These are phyloP conservation scores for Parambassis ranga DNA, from an alignment of 2,797 vertebrate genomes.

Conservation along the genomic window DNA sequence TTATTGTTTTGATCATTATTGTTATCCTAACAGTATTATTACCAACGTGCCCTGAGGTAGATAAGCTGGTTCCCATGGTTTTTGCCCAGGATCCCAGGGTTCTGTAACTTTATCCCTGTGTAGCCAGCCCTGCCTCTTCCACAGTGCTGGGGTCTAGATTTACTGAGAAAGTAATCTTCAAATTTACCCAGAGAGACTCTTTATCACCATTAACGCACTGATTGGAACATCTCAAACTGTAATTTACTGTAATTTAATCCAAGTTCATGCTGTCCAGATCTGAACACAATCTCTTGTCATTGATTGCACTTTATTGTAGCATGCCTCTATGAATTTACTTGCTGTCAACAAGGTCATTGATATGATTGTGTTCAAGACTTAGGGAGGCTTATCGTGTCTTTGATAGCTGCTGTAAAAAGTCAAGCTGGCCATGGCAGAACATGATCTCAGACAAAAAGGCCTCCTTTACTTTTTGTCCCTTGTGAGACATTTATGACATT, in stretches of 20 bases:
- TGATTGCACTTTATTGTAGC: conserved; percentile 30
- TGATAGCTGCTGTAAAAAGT: conserved; percentile 45
- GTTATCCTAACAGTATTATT: conserved; percentile 60
- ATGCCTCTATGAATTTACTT: conserved; percentile 4
- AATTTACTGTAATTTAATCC: neutral
- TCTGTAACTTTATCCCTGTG: conserved; percentile 72
- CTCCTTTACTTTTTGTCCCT: neutral
- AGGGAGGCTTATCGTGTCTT: conserved; percentile 39
- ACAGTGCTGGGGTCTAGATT: conserved; percentile 56
- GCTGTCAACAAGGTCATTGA: conserved; percentile 61
- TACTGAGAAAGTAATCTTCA: conserved; percentile 70
- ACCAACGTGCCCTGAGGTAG: conserved; percentile 51
- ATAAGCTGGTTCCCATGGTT: conserved; percentile 70
- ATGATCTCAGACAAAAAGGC: conserved; percentile 4
- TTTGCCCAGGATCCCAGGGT: conserved; percentile 59
- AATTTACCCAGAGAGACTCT: conserved; percentile 1
- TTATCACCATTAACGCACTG: conserved; percentile 5
- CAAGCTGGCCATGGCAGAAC: conserved; percentile 11
- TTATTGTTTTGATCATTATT: conserved; percentile 48
- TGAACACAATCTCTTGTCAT: conserved; percentile 23
- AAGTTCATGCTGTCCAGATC: neutral
- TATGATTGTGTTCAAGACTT: conserved; percentile 41
- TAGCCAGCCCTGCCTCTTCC: conserved; percentile 48
- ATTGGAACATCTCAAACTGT: neutral
- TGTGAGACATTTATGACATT: neutral